Conservation (phyloP, 2,113 vertebrate species). For the Merops nubicus region DNA sequence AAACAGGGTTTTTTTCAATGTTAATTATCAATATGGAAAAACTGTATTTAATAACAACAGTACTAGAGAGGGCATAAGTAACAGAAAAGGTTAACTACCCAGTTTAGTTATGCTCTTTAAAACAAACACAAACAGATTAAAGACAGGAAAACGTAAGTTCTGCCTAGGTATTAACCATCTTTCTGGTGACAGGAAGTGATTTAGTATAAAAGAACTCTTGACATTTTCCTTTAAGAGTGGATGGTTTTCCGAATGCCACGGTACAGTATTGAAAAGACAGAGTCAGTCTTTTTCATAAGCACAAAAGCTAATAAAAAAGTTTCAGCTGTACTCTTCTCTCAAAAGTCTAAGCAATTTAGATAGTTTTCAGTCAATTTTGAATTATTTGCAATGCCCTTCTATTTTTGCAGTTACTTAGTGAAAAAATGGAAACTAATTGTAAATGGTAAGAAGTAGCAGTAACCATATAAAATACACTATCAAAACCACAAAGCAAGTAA, state of each 20-base stretch:
- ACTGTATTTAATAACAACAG: background rate
- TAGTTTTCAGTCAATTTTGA: background rate
- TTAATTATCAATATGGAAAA: background rate
- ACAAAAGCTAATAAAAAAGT: background rate
- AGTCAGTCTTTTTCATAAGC: background rate
- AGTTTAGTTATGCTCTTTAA: background rate
- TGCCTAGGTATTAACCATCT: fast-evolving
- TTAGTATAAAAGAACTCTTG: background rate
- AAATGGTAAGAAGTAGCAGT: background rate
- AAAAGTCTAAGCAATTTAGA: background rate
- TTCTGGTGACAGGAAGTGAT: background rate
- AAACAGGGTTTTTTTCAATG: background rate
- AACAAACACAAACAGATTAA: background rate
- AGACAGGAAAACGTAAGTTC: background rate
- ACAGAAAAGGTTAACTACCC: background rate
- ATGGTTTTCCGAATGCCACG: background rate
- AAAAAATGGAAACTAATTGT: background rate
- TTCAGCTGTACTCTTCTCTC: background rate
- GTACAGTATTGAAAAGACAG: background rate
- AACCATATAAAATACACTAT: background rate
- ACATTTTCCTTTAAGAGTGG: background rate
- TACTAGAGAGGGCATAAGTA: background rate
- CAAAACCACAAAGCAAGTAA: background rate
- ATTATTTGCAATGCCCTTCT: background rate
- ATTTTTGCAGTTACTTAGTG: background rate